These are phyloP conservation scores for Ormyrus labotus DNA, from an alignment of 2,888 invertebrate species.

Conservation along the genomic window DNA sequence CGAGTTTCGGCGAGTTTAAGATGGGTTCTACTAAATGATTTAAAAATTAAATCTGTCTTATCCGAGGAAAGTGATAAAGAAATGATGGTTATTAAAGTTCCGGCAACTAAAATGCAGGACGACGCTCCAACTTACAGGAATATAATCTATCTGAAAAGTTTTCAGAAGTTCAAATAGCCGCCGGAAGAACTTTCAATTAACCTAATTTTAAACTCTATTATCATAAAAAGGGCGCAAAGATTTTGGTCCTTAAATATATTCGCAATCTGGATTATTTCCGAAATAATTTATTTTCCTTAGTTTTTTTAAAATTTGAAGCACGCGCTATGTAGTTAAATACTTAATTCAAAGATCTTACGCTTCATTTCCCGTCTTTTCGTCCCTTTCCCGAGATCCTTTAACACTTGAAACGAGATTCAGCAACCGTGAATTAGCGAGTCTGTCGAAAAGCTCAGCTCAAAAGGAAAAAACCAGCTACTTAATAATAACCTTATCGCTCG, in stretches of 20 bases:
- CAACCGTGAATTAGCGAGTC: no score
- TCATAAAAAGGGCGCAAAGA: constrained; percentile 17
- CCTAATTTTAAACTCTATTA: constrained; percentile 43
- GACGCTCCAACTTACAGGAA: constrained; percentile 12
- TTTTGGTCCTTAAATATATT: constrained; percentile 14
- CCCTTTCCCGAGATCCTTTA: no score
- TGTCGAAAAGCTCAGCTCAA: no score
- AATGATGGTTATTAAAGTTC: constrained; percentile 44
- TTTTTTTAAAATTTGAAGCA: neutral
- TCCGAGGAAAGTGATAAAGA: constrained; percentile 26
- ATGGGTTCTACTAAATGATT: neutral
- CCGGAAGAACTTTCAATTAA: constrained; percentile 44
- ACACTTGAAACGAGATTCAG: no score
- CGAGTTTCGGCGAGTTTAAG: no score
- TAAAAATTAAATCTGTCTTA: constrained; percentile 25
- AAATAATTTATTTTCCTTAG: constrained; percentile 2
- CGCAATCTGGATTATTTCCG: constrained; percentile 4
- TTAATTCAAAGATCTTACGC: neutral
- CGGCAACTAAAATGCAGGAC: constrained; percentile 13
- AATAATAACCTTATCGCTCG: no score
- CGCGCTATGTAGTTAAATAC: neutral
- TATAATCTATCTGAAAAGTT: constrained; percentile 51
- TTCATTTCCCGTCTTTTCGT: no score
- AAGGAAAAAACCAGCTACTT: no score
- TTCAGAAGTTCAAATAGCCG: neutral